Percentiles rank a stretch among this genome's conserved stretches.
These are phyloP conservation scores for Alethe diademata DNA, from an alignment of 2,113 vertebrate species.

Conservation along the genomic window DNA sequence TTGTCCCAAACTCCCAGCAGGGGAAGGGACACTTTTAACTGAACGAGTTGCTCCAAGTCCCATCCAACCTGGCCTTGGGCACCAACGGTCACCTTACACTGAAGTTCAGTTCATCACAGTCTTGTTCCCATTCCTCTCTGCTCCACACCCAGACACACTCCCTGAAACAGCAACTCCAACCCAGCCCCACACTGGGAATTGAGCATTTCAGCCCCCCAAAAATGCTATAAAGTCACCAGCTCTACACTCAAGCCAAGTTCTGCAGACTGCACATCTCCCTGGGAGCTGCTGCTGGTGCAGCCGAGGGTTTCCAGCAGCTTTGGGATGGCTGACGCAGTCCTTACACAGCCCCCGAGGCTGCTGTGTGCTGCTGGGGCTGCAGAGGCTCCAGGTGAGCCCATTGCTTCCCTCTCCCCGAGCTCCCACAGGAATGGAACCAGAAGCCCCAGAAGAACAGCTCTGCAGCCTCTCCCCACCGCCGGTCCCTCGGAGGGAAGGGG, in stretches of 20 bases:
- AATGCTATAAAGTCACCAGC: neutral
- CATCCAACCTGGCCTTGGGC: neutral
- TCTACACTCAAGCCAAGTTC: accelerated
- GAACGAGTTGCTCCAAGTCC: too few relatives aligned
- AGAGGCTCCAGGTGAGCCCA: neutral
- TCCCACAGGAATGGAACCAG: accelerated
- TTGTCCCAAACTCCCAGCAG: neutral
- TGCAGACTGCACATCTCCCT: neutral
- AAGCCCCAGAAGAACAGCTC: accelerated
- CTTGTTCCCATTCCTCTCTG: neutral
- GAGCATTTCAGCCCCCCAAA: neutral
- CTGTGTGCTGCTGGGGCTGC: neutral
- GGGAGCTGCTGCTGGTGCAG: neutral
- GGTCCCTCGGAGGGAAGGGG: neutral
- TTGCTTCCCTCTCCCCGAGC: neutral
- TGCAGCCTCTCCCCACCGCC: neutral
- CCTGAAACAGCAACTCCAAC: neutral
- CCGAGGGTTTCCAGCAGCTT: accelerated
- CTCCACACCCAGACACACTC: neutral
- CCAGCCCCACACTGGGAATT: neutral
- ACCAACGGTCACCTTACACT: neutral
- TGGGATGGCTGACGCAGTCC: neutral
- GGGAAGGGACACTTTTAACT: neutral
- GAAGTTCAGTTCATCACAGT: neutral
- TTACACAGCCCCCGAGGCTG: accelerated